Percentiles rank a stretch among this genome's conserved stretches.
Conservation (phyloP, 1,140 invertebrate genomes). For the Prorops nasuta region DNA sequence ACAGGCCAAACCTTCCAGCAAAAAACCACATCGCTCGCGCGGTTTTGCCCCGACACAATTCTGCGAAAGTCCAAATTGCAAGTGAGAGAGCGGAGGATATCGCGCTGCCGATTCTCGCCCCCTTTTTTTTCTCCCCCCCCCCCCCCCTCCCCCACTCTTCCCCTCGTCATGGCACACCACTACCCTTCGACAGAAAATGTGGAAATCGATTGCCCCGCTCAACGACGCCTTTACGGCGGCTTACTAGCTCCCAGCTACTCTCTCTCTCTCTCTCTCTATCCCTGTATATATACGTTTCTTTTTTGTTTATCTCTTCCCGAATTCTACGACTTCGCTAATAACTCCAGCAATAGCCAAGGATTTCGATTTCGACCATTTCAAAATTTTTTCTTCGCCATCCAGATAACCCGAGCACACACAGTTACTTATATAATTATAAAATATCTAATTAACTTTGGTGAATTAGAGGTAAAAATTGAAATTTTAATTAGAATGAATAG, state of each 20-base stretch:
- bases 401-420: too few relatives aligned
- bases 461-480: too few relatives aligned
- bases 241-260: too few relatives aligned
- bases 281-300: conserved; percentile 3
- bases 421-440: too few relatives aligned
- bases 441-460: too few relatives aligned
- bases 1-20: conserved; percentile 14
- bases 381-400: too few relatives aligned
- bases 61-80: conserved; percentile 32
- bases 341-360: too few relatives aligned
- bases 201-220: conserved; percentile 28
- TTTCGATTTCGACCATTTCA: too few relatives aligned
- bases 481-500: too few relatives aligned
- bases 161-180: too few relatives aligned
- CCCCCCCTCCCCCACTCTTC: background rate
- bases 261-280: background rate
- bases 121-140: background rate
- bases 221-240: conserved; percentile 20
- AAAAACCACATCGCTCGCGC: conserved; percentile 19
- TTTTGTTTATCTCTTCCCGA: background rate
- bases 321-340: too few relatives aligned
- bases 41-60: conserved; percentile 23
- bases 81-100: conserved; percentile 8
- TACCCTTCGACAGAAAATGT: conserved; percentile 21
- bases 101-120: background rate